phyloP scores from a whole-genome alignment of 2,888 invertebrate genomes.

The Pollenia griseotomentosa region DNA sequence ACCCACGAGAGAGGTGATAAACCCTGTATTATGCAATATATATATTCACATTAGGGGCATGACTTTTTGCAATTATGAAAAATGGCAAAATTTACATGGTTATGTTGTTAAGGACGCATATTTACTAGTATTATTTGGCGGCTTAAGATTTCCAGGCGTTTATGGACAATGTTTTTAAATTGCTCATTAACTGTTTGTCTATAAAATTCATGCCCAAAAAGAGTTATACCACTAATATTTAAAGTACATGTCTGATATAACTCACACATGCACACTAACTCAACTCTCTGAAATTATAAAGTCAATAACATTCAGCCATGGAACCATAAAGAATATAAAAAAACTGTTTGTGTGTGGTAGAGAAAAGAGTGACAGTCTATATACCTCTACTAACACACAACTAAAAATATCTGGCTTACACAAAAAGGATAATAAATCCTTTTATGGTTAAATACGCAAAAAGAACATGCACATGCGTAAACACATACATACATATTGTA shows the following conservation, averaged over 20 bases:
- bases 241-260: background rate
- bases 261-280: background rate
- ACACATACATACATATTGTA: background rate
- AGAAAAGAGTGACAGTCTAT: background rate
- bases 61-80: no score
- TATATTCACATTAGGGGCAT: background rate
- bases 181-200: no score
- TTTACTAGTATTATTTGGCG: no score
- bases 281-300: slow-evolving; percentile 42
- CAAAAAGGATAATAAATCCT: slow-evolving; percentile 48
- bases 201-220: no score
- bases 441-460: slow-evolving; percentile 55
- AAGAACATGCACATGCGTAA: slow-evolving; percentile 26
- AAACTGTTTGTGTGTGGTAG: background rate
- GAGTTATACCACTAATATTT: no score
- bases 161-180: no score
- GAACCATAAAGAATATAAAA: slow-evolving; percentile 56
- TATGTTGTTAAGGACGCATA: no score
- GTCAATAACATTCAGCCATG: slow-evolving; percentile 52
- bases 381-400: background rate
- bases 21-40: background rate
- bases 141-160: no score
- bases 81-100: no score
- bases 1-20: slow-evolving; percentile 50
- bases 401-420: background rate